phyloP scores from a whole-genome alignment of 92 coral and sea anemone genomes.

The Porites divaricata region DNA sequence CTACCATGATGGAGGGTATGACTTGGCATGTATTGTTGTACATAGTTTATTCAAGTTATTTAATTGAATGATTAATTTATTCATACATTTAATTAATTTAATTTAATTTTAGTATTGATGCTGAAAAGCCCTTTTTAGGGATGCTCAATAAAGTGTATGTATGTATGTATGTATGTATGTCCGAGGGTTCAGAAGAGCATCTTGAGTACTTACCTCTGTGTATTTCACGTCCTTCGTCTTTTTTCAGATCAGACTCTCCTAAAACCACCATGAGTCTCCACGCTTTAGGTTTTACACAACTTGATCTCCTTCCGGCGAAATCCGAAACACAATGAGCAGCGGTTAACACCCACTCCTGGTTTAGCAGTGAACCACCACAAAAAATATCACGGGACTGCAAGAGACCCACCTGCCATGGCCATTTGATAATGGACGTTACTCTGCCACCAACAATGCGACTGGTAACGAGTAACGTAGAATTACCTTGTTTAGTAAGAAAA shows the following conservation, averaged over 20 bases:
- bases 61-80: too few relatives aligned
- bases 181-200: background rate
- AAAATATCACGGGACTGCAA: conserved; percentile 57
- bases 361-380: conserved; percentile 85
- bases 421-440: conserved; percentile 57
- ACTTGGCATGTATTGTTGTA: too few relatives aligned
- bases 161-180: too few relatives aligned
- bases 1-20: too few relatives aligned
- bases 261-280: conserved; percentile 56
- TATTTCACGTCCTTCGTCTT: conserved; percentile 72
- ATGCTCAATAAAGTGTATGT: too few relatives aligned
- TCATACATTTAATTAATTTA: too few relatives aligned
- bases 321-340: conserved; percentile 83
- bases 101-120: too few relatives aligned
- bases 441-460: conserved; percentile 82
- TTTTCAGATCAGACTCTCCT: conserved; percentile 78
- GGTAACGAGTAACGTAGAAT: background rate
- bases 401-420: conserved; percentile 94
- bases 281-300: conserved; percentile 61
- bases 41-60: too few relatives aligned
- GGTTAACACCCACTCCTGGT: conserved; percentile 81
- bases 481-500: background rate
- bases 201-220: conserved; percentile 37
- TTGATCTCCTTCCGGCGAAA: conserved; percentile 36
- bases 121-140: too few relatives aligned